Evolutionary conservation across 2,113 vertebrate species (phyloP), one percentile per base, ranked within the genome.

Genomic region (Erythrocebus patas): DNA sequence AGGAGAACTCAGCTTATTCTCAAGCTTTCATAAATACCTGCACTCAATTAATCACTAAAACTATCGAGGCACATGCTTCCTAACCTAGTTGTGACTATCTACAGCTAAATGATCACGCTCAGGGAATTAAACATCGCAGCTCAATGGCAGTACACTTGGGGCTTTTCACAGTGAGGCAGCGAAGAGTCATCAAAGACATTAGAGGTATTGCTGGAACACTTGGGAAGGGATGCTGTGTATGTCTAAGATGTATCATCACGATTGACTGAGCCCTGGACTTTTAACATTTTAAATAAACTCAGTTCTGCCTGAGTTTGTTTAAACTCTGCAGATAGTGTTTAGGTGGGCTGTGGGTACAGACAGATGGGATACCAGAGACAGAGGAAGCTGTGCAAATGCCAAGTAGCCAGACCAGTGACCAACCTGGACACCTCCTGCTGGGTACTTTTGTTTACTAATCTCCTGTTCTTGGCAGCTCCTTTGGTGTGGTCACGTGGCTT

Each of bases 381-480:
- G 61, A 88, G 94, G 83, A 57, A 94, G 83, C 48, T 35, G 61
- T 16, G 14, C 91, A 84, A 85, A 50, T 12, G 84, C 96, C 22
- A 82, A 68, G 59, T 89, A 81, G 82, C 57, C 78, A 61, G 94
- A 88, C 90, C 85, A 22, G 3, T 4, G 23, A 96, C 96, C 95
- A 97, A 97, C 92, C 97, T 87, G 30, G 43, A 93, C 22, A 72
- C 97, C 97, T 98, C 97, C 98, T 98, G 97, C 93, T 12, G 5
- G 89, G 93, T 68, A 97, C 95, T 97, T 98, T 90, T 95, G 97
- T 93, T 98, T 91, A 2, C 90, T 45, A 75, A 98, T 97, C 97
- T 45, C 97, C 95, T 66, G 86, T 85, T 95, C 96, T 98, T 98
- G 89, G 61, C 98, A 93, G 98, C 76, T 68, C 97, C 97, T 98